Base-by-base conservation (phyloP, 2,113 vertebrate species). In the Oryzias woworae region DNA sequence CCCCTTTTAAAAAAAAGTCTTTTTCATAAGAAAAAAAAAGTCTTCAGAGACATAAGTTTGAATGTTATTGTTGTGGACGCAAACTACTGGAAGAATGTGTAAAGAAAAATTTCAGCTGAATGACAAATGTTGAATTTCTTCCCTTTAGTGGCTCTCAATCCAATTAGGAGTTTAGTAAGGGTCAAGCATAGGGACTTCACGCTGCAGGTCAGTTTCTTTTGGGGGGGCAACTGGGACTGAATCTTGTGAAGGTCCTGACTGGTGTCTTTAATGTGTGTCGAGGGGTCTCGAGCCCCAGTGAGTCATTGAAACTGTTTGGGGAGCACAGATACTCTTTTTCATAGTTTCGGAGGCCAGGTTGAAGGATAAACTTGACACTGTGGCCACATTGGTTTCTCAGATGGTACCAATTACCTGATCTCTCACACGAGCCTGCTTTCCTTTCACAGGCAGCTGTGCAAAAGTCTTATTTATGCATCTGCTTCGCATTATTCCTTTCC, bases 91-190 rank as follows among this genome's bases (percentile, higher is more conserved):
- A 83, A 80, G 82, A 78, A 86, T 86, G 76, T 85, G 79, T 73
- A 69, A 85, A 85, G 77, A 77, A 85, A 28, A 80, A 91, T 88
- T 89, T 85, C 88, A 85, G 87, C 81, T 90, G 90, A 94, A 93
- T 93, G 92, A 93, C 91, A 82, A 71, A 87, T 73, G 87, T 52
- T 90, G 90, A 90, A 88, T 77, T 91, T 92, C 90, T 91, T 91
- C 88, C 88, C 91, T 79, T 52, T 71, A 87, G 89, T 83, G 75
- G 62, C 83, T 90, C 90, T 87, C 94, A 94, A 94, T 97, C 95
- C 95, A 96, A 95, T 97, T 96, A 97, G 90, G 90, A 89, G 87
- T 95, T 95, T 92, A 94, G 92, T 93, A 93, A 93, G 94, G 94
- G 95, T 96, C 95, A 95, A 85, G 92, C 94, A 94, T 91, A 87